Evolutionary conservation across 2,113 vertebrate species (phyloP), one percentile per base, ranked within the genome.

Genomic region (Carettochelys insculpta): DNA sequence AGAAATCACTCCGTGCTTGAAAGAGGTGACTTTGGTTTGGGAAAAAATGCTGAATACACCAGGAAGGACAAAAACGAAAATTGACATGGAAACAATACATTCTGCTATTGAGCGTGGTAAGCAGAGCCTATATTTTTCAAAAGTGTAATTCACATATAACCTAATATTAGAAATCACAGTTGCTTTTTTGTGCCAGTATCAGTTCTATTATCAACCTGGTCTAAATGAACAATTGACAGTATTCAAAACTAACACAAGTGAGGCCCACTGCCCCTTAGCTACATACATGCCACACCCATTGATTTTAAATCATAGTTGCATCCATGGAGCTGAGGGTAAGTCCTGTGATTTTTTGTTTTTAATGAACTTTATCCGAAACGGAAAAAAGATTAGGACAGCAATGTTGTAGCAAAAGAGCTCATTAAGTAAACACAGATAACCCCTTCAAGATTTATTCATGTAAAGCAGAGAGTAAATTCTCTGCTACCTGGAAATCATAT

Each of bases 1-100:
- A 94, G 99, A 99, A 98, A 99, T 99, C 95, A 99, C 99, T 50
- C 98, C 99, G 0, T 99, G 99, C 95, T 98, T 99, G 75, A 99
- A 99, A 97, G 99, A 99, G 22, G 99, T 99, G 76, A 99, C 99
- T 31, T 79, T 98, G 65, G 98, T 99, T 84, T 99, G 99, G 99
- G 99, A 99, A 96, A 99, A 98, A 97, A 99, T 99, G 98, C 96
- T 99, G 73, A 98, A 95, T 94, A 98, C 97, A 10, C 97, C 98
- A 24, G 98, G 98, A 83, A 99, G 99, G 91, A 95, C 98, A 83
- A 99, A 98, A 94, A 96, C 98, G 96, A 99, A 99, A 95, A 98
- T 99, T 91, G 98, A 99, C 90, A 95, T 95, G 11, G 99, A 99
- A 96, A 98, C 98, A 93, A 98, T 99, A 95, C 99, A 99, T 92